Evolutionary conservation across 1,140 invertebrate genomes (phyloP), one percentile per base, ranked within the genome.

Genomic region (Drosophila trapezifrons): DNA sequence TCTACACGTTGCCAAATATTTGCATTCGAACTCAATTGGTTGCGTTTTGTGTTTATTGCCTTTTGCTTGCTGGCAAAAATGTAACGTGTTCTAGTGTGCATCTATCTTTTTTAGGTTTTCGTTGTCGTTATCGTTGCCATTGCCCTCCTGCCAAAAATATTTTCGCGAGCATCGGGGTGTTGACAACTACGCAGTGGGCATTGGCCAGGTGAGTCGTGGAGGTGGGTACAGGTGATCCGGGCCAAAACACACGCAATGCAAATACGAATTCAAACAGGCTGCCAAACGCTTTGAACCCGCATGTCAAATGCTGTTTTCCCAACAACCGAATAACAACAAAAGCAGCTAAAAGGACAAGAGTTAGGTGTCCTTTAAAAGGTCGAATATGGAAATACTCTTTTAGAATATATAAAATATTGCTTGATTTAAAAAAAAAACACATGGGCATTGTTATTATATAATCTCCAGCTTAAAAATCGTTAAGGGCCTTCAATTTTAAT

Each of bases 21-120:
- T 87, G 83, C 84, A 83, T 83, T 79, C 76, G 84, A 83, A 89
- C 79, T 89, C 83, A 87, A 87, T 87, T 89, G 84, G 76, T 70
- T 80, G 79, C 76, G 76, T 89, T 87, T 87, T 89, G 79, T 83
- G 79, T 89, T 89, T 87, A 89, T 87, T 87, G 79, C 84, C 67
- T 71, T 71, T 87, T 70, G 70, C 60, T 78, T 29, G 60, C 60
- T 67, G 84, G 45, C 67, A 57, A 69, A 80, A 82, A 86, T 69
- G 58, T 74, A 72, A 81, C 58, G 52, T 54, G 57, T 73, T 69
- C 65, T 59, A 25, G 32, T 38, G 32, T 47, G 42, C 37, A 46
- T 59, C 56, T 49, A 46, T 66, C 47, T 72, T 74, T 77, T 74
- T 78, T 35, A 57, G 49, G 18, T 47, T 42, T 66, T 59, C 29